Evolutionary conservation across 2,113 vertebrate species (phyloP), one percentile per base, ranked within the genome.

Genomic region (Brienomyrus brachyistius): DNA sequence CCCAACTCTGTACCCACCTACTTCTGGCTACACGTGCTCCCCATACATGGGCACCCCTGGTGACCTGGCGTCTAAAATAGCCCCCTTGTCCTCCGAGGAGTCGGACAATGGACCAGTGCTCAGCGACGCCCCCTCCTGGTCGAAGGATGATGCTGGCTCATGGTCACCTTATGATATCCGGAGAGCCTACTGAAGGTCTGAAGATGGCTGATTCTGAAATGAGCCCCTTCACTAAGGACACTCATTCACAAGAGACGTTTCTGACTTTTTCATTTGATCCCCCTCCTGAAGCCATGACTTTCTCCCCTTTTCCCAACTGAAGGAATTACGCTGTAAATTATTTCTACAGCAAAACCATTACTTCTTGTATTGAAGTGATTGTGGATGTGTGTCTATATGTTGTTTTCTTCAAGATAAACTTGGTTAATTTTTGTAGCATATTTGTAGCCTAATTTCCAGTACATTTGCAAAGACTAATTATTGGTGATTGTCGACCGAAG

Each of bases 151-250:
- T 1, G 94, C 91, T 40, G 93, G 94, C 43, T 86, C 92, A 11
- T 97, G 97, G 96, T 95, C 96, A 31, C 47, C 94, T 0, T 97
- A 96, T 0, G 97, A 97, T 86, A 93, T 95, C 8, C 92, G 94
- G 88, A 95, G 96, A 94, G 94, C 95, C 91, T 97, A 96, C 0
- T 97, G 91, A 92, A 59, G 17, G 54, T 19, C 21, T 10, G 23
- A 51, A 3, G 31, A 19, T 15, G 27, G 15, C 85, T 40, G 19
- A 54, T 31, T 54, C 27, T 51, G 15, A 31, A 17, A 15, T 56
- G 27, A 87, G 31, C 10, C 4, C 27, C 51, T 31, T 87, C 48
- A 9, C 85, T 31, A 35, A 54, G 85, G 85, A 87, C 85, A 15
- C 19, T 84, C 74, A 80, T 40, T 80, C 35, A 80, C 74, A 80